Evolutionary conservation across 2,113 vertebrate genomes (phyloP).

Genomic region (Dasyurus viverrinus): DNA sequence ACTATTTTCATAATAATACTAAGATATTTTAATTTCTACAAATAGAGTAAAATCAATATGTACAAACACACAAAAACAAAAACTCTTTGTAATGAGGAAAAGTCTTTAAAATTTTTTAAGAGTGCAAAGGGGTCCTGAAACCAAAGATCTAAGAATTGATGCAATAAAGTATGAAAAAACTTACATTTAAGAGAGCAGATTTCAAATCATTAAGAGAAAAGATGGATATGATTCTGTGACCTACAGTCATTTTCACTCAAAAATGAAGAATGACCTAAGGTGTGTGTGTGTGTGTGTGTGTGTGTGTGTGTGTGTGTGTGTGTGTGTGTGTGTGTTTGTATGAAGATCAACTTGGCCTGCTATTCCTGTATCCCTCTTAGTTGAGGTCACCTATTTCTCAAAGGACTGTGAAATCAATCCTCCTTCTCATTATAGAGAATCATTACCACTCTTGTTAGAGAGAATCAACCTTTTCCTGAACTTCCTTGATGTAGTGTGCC

Average conservation of each 20-base stretch:
- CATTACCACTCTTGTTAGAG: neutral
- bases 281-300: no score
- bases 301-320: no score
- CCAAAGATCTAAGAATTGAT: neutral
- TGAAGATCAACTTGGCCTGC: neutral
- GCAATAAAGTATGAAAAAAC: neutral
- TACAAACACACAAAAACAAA: neutral
- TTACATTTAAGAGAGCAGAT: neutral
- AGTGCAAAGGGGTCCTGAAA: neutral
- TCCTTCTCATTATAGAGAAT: neutral
- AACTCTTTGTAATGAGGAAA: neutral
- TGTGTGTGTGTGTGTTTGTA: no score
- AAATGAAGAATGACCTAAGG: neutral
- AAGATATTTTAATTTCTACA: neutral
- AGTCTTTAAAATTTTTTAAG: neutral
- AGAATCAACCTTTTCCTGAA: neutral
- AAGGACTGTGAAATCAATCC: neutral
- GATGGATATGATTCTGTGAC: neutral
- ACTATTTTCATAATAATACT: neutral
- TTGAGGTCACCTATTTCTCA: neutral
- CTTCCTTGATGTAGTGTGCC: neutral
- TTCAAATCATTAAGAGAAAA: neutral
- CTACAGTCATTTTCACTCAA: neutral
- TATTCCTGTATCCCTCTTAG: neutral
- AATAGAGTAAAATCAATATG: neutral